Evolutionary conservation across 2,888 invertebrate species (phyloP).

Genomic region (Leptinotarsa haldemani): DNA sequence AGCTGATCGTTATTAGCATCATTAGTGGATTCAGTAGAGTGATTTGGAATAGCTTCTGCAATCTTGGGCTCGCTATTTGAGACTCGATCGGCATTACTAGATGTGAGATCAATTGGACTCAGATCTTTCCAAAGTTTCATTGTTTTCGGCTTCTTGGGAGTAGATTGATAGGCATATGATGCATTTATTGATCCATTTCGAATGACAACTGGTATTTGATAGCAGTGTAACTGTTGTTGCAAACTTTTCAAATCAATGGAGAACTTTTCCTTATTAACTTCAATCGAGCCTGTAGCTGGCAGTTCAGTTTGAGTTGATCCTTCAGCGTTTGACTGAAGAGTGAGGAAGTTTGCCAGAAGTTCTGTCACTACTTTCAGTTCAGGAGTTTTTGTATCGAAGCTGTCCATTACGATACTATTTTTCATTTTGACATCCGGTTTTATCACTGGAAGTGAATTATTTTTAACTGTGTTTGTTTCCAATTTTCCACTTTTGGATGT

Average conservation of each 20-base stretch:
- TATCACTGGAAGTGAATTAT: slow-evolving; percentile 23
- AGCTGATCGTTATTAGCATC: not conserved
- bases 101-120: slow-evolving; percentile 28
- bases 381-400: slow-evolving; percentile 31
- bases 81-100: not conserved
- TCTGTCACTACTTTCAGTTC: slow-evolving; percentile 40
- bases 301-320: slow-evolving; percentile 3
- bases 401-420: slow-evolving; percentile 35
- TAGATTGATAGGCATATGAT: slow-evolving; percentile 26
- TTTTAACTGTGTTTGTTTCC: no score
- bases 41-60: not conserved
- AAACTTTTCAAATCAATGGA: slow-evolving; percentile 44
- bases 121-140: slow-evolving; percentile 36
- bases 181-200: slow-evolving; percentile 36
- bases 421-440: slow-evolving; percentile 42
- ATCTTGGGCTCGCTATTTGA: not conserved
- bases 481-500: not conserved
- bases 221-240: slow-evolving; percentile 38
- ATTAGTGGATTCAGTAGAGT: not conserved
- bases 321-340: slow-evolving; percentile 8
- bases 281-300: not conserved
- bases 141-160: not conserved
- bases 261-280: slow-evolving; percentile 10
- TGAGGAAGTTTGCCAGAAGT: not conserved
- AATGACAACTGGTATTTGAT: slow-evolving; percentile 47